Evolutionary conservation across 2,797 vertebrate genomes (phyloP).

Genomic region (Antennarius maculatus): DNA sequence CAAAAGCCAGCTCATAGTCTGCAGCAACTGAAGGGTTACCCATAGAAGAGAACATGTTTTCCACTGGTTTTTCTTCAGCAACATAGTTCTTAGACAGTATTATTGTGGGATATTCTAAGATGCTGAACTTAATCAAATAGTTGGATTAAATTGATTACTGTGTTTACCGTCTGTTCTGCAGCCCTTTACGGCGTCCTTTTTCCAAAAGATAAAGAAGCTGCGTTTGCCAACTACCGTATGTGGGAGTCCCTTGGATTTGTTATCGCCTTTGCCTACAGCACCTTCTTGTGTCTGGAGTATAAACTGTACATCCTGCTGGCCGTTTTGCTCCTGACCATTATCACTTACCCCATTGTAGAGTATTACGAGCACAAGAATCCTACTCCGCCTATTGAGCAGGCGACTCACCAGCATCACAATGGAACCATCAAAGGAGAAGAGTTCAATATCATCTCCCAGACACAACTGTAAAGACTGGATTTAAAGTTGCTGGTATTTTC

Average conservation of each 20-base stretch:
- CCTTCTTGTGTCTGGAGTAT: constrained; percentile 83
- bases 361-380: constrained; percentile 76
- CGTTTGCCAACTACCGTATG: constrained; percentile 94
- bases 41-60: too few species aligned
- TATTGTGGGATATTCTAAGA: too few species aligned
- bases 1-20: too few species aligned
- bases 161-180: constrained; percentile 49
- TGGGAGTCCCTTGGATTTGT: constrained; percentile 94
- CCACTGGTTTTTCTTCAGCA: too few species aligned
- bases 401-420: rapidly evolving
- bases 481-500: background rate
- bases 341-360: constrained; percentile 85
- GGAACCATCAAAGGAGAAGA: rapidly evolving
- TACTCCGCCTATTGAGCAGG: constrained; percentile 29
- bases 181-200: constrained; percentile 92
- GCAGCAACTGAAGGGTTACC: too few species aligned
- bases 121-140: background rate
- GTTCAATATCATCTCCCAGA: constrained; percentile 28
- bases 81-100: too few species aligned
- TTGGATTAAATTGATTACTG: background rate
- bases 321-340: constrained; percentile 76
- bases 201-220: constrained; percentile 89
- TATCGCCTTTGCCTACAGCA: constrained; percentile 91
- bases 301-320: constrained; percentile 89
- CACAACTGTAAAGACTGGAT: constrained; percentile 52